phyloP scores from a whole-genome alignment of 2,113 vertebrate genomes.

The Rhinoderma darwinii region DNA sequence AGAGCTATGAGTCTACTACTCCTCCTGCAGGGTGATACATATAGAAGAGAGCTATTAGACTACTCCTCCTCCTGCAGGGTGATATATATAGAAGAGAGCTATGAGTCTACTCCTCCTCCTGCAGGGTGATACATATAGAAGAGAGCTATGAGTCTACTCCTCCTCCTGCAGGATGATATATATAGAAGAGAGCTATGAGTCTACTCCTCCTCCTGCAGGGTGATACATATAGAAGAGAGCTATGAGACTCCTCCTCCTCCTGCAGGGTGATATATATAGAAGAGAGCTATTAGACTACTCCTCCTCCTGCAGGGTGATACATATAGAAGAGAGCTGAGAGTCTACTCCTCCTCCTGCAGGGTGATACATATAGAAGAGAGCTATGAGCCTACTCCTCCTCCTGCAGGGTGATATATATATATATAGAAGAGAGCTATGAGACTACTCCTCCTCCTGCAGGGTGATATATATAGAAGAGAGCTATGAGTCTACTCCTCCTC shows the following conservation, averaged over 20 bases:
- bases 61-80: conserved; percentile 33
- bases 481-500: not conserved
- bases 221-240: not conserved
- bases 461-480: conserved; percentile 24
- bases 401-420: conserved; percentile 22
- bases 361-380: conserved; percentile 6
- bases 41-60: not conserved
- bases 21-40: conserved; percentile 44
- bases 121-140: conserved; percentile 35
- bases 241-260: not conserved
- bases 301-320: conserved; percentile 27
- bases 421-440: too few relatives aligned
- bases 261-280: conserved; percentile 14
- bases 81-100: not conserved
- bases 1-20: not conserved
- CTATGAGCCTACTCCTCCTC: not conserved
- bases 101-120: conserved; percentile 21
- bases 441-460: conserved; percentile 23
- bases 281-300: not conserved
- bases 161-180: conserved; percentile 18
- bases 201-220: conserved; percentile 28
- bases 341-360: conserved; percentile 33
- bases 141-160: not conserved
- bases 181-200: not conserved
- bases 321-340: not conserved